These are phyloP conservation scores for Caerostris darwini DNA, from an alignment of 1,140 invertebrate genomes.

Conservation along the genomic window DNA sequence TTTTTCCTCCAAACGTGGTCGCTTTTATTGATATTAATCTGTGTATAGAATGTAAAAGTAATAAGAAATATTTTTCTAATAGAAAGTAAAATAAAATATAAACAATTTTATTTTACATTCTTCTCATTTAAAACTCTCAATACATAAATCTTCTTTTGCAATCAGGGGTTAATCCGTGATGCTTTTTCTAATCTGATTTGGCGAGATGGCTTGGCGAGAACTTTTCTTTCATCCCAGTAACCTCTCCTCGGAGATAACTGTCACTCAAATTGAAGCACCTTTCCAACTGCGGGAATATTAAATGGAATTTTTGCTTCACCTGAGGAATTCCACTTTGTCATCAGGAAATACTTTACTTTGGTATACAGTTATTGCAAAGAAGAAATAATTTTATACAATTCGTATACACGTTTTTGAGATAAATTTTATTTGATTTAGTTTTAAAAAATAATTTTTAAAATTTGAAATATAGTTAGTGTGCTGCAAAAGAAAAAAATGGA, in stretches of 20 bases:
- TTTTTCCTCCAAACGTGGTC: too few relatives aligned
- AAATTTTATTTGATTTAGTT: too few relatives aligned
- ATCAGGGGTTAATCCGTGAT: too few relatives aligned
- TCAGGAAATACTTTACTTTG: background rate
- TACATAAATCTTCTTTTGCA: too few relatives aligned
- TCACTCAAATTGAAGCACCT: slow-evolving; percentile 57
- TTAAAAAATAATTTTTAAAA: too few relatives aligned
- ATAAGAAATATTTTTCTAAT: too few relatives aligned
- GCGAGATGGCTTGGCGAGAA: background rate
- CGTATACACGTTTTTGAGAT: background rate
- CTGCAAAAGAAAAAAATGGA: background rate
- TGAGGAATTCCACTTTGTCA: slow-evolving; percentile 1
- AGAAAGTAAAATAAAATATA: too few relatives aligned
- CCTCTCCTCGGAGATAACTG: slow-evolving; percentile 46
- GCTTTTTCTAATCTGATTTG: background rate
- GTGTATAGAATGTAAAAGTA: too few relatives aligned
- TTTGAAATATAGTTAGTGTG: too few relatives aligned
- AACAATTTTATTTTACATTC: too few relatives aligned
- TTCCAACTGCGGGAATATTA: slow-evolving; percentile 39
- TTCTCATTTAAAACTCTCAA: too few relatives aligned
- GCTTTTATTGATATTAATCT: too few relatives aligned
- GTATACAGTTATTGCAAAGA: background rate
- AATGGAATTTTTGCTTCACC: slow-evolving; percentile 37
- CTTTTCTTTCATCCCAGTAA: background rate
- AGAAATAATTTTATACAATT: background rate